Base-by-base conservation (phyloP, 1,140 invertebrate genomes). In the Chionoecetes opilio region DNA sequence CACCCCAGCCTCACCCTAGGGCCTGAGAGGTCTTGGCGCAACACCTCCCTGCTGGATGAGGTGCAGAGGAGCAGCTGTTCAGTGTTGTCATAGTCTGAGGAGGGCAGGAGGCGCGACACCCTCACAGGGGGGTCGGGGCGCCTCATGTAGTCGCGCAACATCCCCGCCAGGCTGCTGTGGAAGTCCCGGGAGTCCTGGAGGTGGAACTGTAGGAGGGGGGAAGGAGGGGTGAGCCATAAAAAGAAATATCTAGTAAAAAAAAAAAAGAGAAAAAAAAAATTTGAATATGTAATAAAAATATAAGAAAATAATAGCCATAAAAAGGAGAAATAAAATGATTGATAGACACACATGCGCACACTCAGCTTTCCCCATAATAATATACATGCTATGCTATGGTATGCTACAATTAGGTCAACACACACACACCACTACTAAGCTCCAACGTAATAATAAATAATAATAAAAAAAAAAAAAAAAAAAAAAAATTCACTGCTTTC, bases 51-150 rank as follows among this genome's bases (percentile, higher is more conserved):
- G 46, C 90, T 91, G 14, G 21, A 21, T 29, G 32, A 87, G n/a
- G 94, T 84, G 92, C 90, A 91, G 3, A 92, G 38, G 3, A 91
- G 82, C 0, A 95, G 90, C 31, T 75, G 32, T 8, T 92, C 75
- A 0, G 94, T 84, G 26, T 91, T n/a, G 29, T 95, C 94, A 41
- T 95, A 95, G 84, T 95, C 94, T 5, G 94, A 95, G 31, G 90
- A 41, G 9, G 94, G 94, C 26, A 95, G 85, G 26, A 95, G 35
- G 2, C 94, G 35, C 1, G 38, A 37, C 3, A 95, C 11, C 35
- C 87, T 95, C 9, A 94, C 9, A 63, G 82, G 14, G 34, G 34
- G 14, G 37, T 86, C 38, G 9, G 26, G 38, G 5, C 37, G 35
- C 14, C 37, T 87, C 5, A 85, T 63, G 21, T 92, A 87, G 8